phyloP scores from a whole-genome alignment of 2,113 vertebrate species.

The Callopanchax toddi region DNA sequence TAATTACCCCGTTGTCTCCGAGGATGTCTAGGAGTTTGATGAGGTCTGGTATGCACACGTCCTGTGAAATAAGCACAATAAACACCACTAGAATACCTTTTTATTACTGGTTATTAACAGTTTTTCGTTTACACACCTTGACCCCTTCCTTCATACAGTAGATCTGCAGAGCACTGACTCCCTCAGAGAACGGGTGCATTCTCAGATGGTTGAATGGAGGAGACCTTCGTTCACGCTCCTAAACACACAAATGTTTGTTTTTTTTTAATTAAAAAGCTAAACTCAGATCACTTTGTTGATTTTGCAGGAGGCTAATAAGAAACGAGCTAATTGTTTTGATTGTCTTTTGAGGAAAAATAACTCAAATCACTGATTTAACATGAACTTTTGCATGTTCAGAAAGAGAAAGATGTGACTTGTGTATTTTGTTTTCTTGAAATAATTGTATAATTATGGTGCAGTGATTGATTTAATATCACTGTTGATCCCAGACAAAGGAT shows the following conservation, averaged over 20 bases:
- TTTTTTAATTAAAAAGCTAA: no score
- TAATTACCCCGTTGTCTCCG: conserved; percentile 95
- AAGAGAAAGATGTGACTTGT: no score
- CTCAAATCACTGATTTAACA: no score
- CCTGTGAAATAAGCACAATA: conserved; percentile 74
- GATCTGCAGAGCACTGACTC: conserved; percentile 97
- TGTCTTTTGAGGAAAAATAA: no score
- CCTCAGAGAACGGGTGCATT: conserved; percentile 97
- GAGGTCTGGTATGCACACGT: conserved; percentile 97
- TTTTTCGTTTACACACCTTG: conserved; percentile 80
- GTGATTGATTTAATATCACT: no score
- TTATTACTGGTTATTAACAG: neutral
- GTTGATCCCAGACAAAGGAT: no score
- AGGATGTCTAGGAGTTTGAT: conserved; percentile 98
- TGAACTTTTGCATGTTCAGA: no score
- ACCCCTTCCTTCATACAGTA: conserved; percentile 99
- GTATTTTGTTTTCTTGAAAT: no score
- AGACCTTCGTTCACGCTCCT: conserved; percentile 96
- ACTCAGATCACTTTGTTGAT: no score
- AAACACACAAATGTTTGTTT: conserved; percentile 22
- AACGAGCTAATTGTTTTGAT: no score
- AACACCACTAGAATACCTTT: neutral
- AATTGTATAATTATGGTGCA: no score
- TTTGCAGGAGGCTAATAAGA: no score
- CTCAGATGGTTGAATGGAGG: conserved; percentile 96